Evolutionary conservation across 2,797 vertebrate genomes (phyloP), one percentile per base, ranked within the genome.

Genomic region (Huso huso): DNA sequence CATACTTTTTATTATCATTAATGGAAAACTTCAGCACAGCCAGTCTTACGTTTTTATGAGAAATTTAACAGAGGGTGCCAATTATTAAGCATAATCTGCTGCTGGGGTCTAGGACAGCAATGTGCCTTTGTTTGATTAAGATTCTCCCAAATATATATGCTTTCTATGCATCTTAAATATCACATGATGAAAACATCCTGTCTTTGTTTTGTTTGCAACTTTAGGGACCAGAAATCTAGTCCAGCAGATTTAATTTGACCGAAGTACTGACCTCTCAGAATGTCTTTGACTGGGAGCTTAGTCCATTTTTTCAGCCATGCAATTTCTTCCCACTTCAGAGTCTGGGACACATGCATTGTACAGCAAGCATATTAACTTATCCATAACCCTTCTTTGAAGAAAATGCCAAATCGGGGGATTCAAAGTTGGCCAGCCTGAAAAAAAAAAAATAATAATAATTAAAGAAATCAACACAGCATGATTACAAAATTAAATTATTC

Each of bases 371-470:
- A 1, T 83, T 91, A n/a, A 84, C 67, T 1, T 88, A 83, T 2
- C 87, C 88, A 6, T 86, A 86, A 69, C 87, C 81, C 48, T 81
- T 74, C 61, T 79, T 80, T 0, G 84, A 77, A 66, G 84, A 83
- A 76, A 90, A 88, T 0, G 85, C 78, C 80, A 89, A 76, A 55
- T 84, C 73, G 0, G 63, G 82, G 51, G 76, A 81, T 67, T 86
- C 77, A 66, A 91, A 91, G 75, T 91, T 91, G 77, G 88, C 90
- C 77, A 91, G 77, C 57, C 90, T 91, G 51, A 73, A 83, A 75
- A 69, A 23, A 79, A 8, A 74, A 53, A 66, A 0, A 63, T 15
- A 67, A 66, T 37, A 37, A n/a, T 55, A 6, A 55, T 10, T 55
- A 55, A 55, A 55, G 3, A 55, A 10, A 13, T 58, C 55, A 58